Percentiles rank a stretch among this genome's conserved stretches.
phyloP scores from a whole-genome alignment of 2,797 vertebrate genomes.

The Lerista edwardsae region DNA sequence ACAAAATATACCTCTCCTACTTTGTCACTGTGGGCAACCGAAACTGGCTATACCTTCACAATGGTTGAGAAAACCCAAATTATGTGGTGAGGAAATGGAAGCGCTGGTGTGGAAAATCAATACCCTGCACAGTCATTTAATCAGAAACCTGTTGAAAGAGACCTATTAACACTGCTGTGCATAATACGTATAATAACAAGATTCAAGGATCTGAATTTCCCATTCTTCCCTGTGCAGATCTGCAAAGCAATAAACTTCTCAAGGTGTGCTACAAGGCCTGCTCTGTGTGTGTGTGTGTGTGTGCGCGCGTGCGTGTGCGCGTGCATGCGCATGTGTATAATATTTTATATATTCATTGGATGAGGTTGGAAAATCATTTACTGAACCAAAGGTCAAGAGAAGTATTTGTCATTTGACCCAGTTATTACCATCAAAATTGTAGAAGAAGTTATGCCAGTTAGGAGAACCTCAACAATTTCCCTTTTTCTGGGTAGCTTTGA shows the following conservation, averaged over 20 bases:
- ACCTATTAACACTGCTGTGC: constrained; percentile 10
- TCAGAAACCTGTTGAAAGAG: constrained; percentile 33
- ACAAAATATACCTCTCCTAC: background rate
- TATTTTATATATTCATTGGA: no score
- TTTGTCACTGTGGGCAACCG: background rate
- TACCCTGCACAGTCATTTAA: constrained; percentile 8
- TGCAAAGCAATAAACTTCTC: constrained; percentile 23
- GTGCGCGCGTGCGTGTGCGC: no score
- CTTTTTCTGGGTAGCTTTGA: background rate
- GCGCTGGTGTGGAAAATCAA: constrained; percentile 27
- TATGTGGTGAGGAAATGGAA: constrained; percentile 38
- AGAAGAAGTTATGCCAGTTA: background rate
- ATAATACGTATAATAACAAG: constrained; percentile 14
- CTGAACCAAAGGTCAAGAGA: background rate
- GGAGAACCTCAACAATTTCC: background rate
- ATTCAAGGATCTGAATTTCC: constrained; percentile 27
- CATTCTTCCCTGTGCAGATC: constrained; percentile 1
- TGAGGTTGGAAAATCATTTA: background rate
- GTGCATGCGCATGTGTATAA: no score
- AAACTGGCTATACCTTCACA: background rate
- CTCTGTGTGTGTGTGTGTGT: background rate
- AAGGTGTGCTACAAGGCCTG: background rate
- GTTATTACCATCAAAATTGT: background rate
- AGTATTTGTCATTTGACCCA: background rate
- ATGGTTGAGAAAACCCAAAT: constrained; percentile 14